Evolutionary conservation across 2,797 vertebrate species (phyloP).

Genomic region (Betta splendens): DNA sequence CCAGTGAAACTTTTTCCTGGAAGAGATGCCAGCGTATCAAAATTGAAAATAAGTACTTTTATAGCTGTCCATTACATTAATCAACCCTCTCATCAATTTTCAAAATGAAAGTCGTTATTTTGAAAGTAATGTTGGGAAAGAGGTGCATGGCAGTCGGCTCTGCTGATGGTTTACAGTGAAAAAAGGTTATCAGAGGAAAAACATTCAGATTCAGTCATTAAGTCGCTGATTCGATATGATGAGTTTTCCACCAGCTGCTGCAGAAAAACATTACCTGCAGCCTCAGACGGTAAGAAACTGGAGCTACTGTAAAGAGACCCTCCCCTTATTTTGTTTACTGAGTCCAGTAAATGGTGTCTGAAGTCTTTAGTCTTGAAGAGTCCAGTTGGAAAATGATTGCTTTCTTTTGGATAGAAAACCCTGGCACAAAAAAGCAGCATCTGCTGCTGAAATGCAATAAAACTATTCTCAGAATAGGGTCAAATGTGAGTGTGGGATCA

Average conservation of each 20-base stretch:
- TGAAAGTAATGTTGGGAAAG: conserved; percentile 44
- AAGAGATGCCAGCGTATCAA: conserved; percentile 67
- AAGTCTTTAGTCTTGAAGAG: conserved; percentile 9
- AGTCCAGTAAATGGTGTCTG: conserved; percentile 16
- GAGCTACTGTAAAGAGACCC: conserved; percentile 15
- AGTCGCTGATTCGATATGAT: conserved; percentile 16
- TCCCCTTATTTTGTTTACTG: conserved; percentile 14
- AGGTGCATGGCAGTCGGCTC: conserved; percentile 6
- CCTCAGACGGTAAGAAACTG: neutral
- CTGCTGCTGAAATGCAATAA: neutral
- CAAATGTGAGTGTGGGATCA: conserved; percentile 7
- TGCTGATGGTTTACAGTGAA: conserved; percentile 25
- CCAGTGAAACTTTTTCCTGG: conserved; percentile 57
- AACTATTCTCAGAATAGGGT: conserved; percentile 20
- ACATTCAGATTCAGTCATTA: conserved; percentile 16
- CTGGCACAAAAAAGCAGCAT: conserved; percentile 5
- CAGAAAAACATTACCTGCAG: conserved; percentile 25
- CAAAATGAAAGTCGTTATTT: conserved; percentile 45
- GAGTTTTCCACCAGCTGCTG: neutral
- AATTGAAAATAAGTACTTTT: conserved; percentile 64
- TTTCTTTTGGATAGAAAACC: conserved; percentile 1
- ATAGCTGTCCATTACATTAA: conserved; percentile 67
- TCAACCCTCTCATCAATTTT: conserved; percentile 42
- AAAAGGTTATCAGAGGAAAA: conserved; percentile 16
- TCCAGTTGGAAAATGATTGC: conserved; percentile 2